Percentiles rank a stretch among this genome's conserved stretches.
Evolutionary conservation across 2,888 invertebrate species (phyloP).

Genomic region (Mimas tiliae): DNA sequence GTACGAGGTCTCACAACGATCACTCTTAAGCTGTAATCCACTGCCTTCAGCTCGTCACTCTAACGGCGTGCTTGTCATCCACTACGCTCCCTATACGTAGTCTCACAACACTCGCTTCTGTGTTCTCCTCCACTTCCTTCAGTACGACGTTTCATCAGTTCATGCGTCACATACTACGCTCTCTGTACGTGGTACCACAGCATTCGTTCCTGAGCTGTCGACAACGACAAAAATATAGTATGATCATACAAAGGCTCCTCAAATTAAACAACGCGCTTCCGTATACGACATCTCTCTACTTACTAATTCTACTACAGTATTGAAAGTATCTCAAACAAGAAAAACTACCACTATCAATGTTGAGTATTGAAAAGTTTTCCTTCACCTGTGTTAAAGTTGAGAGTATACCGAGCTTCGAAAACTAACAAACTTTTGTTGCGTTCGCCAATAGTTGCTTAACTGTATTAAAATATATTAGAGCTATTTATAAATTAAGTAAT

Average conservation of each 20-base stretch:
- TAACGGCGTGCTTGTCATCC: too few species aligned
- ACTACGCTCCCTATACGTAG: not conserved
- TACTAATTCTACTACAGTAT: not conserved
- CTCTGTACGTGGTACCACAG: constrained; percentile 8
- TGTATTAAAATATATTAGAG: not conserved
- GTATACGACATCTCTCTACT: not conserved
- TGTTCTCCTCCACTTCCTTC: constrained; percentile 1
- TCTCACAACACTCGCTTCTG: constrained; percentile 2
- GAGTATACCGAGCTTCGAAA: constrained; percentile 2
- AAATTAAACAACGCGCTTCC: constrained; percentile 1
- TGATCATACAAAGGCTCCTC: not conserved
- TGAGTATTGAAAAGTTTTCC: constrained; percentile 23
- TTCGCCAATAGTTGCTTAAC: not conserved
- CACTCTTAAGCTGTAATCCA: too few species aligned
- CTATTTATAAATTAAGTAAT: not conserved
- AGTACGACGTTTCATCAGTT: not conserved
- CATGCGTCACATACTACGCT: constrained; percentile 6
- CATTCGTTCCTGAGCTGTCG: constrained; percentile 16
- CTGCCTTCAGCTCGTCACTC: too few species aligned
- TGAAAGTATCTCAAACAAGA: constrained; percentile 22
- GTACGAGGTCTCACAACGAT: too few species aligned
- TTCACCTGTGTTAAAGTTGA: constrained; percentile 24
- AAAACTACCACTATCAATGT: constrained; percentile 14
- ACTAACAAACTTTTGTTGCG: not conserved
- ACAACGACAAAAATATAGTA: not conserved